Percentiles rank a stretch among this genome's conserved stretches.
phyloP scores from a whole-genome alignment of 2,888 invertebrate genomes.

The Oscheius myriophilus region DNA sequence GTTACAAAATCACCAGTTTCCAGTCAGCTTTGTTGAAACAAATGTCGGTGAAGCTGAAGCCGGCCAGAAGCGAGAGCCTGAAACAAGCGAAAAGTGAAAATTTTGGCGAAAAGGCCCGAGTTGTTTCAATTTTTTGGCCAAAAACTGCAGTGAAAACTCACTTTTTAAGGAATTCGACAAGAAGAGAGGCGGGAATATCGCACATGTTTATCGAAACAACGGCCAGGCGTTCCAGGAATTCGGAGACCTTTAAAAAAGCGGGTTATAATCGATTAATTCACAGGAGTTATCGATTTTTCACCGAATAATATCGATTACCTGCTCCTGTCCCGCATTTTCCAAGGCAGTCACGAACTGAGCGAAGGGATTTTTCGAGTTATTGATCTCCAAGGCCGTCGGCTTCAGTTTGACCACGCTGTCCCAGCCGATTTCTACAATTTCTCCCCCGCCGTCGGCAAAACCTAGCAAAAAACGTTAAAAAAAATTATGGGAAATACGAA shows the following conservation, averaged over 20 bases:
- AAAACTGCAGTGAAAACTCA: not conserved
- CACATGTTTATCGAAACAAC: conserved; percentile 6
- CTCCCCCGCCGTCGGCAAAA: conserved; percentile 43
- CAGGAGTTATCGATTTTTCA: not conserved
- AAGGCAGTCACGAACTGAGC: conserved; percentile 33
- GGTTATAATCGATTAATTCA: not conserved
- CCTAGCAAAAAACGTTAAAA: conserved; percentile 24
- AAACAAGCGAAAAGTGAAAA: too few species aligned
- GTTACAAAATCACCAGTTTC: conserved; percentile 6
- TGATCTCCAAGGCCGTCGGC: conserved; percentile 48
- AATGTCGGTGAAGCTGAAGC: conserved; percentile 38
- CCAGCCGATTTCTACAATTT: conserved; percentile 35
- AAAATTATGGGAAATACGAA: conserved; percentile 1
- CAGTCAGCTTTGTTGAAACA: conserved; percentile 32
- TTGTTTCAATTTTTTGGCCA: too few species aligned
- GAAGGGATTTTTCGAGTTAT: conserved; percentile 41
- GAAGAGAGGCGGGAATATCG: not conserved
- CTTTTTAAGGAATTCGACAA: conserved; percentile 10
- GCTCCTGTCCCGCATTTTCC: conserved; percentile 29
- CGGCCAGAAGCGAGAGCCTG: conserved; percentile 35
- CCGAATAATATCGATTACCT: conserved; percentile 33
- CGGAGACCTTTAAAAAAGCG: not conserved
- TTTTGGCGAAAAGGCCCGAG: too few species aligned
- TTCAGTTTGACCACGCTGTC: conserved; percentile 35
- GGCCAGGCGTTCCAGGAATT: not conserved